Evolutionary conservation across 2,797 vertebrate genomes (phyloP).

Genomic region (Neoniphon sammara): DNA sequence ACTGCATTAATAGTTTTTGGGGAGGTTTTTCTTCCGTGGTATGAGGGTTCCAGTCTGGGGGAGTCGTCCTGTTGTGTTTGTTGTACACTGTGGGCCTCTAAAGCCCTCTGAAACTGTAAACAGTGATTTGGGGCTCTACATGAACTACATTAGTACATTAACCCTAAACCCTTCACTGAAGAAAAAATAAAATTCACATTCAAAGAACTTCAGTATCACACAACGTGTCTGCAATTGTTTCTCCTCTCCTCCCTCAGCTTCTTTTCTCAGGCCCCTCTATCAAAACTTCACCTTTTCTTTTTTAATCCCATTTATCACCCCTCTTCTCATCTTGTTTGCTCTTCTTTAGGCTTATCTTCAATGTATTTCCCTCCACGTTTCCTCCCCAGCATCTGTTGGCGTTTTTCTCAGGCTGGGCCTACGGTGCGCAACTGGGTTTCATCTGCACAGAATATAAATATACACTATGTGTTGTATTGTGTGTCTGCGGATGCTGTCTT

Average conservation of each 20-base stretch:
- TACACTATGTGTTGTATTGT: conserved; percentile 40
- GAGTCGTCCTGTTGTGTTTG: too few species aligned
- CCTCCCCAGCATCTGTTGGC: conserved; percentile 27
- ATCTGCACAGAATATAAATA: conserved; percentile 45
- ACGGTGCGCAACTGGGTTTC: conserved; percentile 46
- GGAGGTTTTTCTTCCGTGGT: too few species aligned
- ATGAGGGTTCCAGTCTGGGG: too few species aligned
- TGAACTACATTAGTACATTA: background rate
- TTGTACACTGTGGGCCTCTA: too few species aligned
- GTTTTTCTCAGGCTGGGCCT: conserved; percentile 48
- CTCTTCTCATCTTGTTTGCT: conserved; percentile 26
- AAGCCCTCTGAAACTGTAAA: too few species aligned
- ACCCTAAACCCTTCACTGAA: background rate
- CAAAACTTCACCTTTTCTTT: conserved; percentile 18
- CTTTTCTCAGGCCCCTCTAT: background rate
- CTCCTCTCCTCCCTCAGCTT: background rate
- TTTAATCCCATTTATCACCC: conserved; percentile 33
- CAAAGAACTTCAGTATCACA: background rate
- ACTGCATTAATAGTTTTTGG: background rate
- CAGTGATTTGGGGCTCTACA: background rate
- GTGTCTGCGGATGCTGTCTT: conserved; percentile 46
- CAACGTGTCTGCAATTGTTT: conserved; percentile 1
- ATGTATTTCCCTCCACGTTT: conserved; percentile 16
- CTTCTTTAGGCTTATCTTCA: conserved; percentile 40
- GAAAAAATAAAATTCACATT: too few species aligned